These are phyloP conservation scores for Aphaenogaster floridana DNA, from an alignment of 1,140 invertebrate species.

Conservation along the genomic window DNA sequence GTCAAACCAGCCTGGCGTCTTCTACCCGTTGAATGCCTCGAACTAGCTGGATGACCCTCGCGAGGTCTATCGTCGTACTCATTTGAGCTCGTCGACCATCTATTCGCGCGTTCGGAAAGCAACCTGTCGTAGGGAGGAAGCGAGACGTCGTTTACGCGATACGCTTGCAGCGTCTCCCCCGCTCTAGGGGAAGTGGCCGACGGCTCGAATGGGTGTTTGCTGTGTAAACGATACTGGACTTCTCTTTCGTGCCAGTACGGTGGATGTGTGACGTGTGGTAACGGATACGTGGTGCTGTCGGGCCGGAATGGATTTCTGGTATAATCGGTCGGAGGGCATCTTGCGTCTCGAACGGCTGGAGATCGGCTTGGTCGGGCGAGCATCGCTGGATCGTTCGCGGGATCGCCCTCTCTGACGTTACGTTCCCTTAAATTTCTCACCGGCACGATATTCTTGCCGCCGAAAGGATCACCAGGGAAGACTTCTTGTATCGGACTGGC, in stretches of 20 bases:
- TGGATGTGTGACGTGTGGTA: not conserved
- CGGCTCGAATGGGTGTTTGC: not conserved
- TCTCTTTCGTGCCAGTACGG: conserved; percentile 9
- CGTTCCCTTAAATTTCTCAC: conserved; percentile 85
- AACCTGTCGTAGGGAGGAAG: conserved; percentile 73
- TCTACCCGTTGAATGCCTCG: not conserved
- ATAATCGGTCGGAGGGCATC: conserved; percentile 28
- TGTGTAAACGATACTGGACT: not conserved
- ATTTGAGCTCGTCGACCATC: not conserved
- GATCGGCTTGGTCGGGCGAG: conserved; percentile 87
- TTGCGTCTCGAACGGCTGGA: conserved; percentile 72
- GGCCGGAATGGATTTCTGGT: not conserved
- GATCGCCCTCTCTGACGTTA: conserved; percentile 87
- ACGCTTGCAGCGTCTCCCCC: not conserved
- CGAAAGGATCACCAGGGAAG: conserved; percentile 89
- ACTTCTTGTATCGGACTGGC: conserved; percentile 89
- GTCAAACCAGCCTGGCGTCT: conserved; percentile 68
- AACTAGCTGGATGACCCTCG: not conserved
- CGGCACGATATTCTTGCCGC: conserved; percentile 85
- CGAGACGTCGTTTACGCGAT: conserved; percentile 48
- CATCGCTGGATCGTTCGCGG: conserved; percentile 85
- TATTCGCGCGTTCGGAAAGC: not conserved
- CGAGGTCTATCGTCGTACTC: not conserved
- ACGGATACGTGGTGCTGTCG: not conserved
- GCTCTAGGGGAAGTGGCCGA: not conserved